phyloP scores from a whole-genome alignment of 2,113 vertebrate genomes.

The Menidia beryllina region DNA sequence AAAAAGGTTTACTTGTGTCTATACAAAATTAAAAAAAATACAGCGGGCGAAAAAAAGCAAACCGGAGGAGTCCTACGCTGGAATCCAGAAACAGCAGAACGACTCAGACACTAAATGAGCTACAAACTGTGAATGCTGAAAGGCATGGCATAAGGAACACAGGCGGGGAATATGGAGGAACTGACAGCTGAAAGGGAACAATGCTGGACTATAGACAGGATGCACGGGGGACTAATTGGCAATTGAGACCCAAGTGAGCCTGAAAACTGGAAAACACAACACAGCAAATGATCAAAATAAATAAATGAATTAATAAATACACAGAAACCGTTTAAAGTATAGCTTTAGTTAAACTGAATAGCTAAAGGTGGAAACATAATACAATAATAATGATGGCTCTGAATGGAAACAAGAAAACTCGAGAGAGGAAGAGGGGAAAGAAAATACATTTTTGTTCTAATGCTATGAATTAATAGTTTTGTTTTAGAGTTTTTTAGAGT shows the following conservation, averaged over 20 bases:
- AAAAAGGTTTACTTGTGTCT: conserved; percentile 1
- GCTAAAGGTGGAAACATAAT: no score
- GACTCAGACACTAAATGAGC: conserved; percentile 4
- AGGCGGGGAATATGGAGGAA: background rate
- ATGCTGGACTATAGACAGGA: background rate
- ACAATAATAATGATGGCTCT: no score
- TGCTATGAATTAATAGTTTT: no score
- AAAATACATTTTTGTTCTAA: no score
- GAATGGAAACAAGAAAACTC: no score
- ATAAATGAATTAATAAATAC: background rate
- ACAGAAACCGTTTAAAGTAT: no score
- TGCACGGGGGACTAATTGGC: conserved; percentile 3
- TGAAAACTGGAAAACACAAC: conserved; percentile 22
- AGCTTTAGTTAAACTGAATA: no score
- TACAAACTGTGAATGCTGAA: conserved; percentile 16
- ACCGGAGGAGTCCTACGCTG: background rate
- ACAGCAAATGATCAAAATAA: background rate
- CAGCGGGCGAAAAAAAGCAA: background rate
- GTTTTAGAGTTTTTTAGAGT: no score
- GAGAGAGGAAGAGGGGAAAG: no score
- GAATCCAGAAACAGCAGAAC: conserved; percentile 1
- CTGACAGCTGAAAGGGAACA: conserved; percentile 10
- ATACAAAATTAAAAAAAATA: conserved; percentile 9
- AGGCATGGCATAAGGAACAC: conserved; percentile 1
- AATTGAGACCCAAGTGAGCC: conserved; percentile 24